Evolutionary conservation across 1,140 invertebrate genomes (phyloP).

Genomic region (Chionoecetes opilio): DNA sequence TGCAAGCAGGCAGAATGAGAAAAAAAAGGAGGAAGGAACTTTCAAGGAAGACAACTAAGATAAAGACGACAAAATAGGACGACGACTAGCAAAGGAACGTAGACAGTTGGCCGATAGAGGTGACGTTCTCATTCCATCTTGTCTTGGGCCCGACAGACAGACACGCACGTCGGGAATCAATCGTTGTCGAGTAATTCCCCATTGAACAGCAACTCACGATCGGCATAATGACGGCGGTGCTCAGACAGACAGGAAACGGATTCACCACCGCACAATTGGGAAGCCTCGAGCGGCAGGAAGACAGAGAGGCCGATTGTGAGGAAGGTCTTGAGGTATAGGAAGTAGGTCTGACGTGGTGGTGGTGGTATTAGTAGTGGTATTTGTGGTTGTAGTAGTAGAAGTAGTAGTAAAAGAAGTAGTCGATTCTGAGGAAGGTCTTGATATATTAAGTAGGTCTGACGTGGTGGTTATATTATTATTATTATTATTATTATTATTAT

Average conservation of each 20-base stretch:
- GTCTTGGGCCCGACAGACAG: no score
- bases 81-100: background rate
- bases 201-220: constrained; percentile 54
- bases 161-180: constrained; percentile 57
- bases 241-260: constrained; percentile 68
- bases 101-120: background rate
- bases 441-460: no score
- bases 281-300: constrained; percentile 22
- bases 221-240: constrained; percentile 62
- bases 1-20: no score
- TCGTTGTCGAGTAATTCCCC: constrained; percentile 59
- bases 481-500: no score
- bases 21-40: background rate
- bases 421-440: no score
- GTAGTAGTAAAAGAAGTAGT: no score
- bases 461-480: no score
- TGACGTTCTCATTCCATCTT: background rate
- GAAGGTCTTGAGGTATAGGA: background rate
- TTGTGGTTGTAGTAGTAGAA: background rate
- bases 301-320: background rate
- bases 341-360: background rate
- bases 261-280: constrained; percentile 64
- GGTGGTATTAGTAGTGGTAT: background rate
- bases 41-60: background rate
- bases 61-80: background rate